Conservation (phyloP, 2,113 vertebrate species). For the Mormyrus lacerda region DNA sequence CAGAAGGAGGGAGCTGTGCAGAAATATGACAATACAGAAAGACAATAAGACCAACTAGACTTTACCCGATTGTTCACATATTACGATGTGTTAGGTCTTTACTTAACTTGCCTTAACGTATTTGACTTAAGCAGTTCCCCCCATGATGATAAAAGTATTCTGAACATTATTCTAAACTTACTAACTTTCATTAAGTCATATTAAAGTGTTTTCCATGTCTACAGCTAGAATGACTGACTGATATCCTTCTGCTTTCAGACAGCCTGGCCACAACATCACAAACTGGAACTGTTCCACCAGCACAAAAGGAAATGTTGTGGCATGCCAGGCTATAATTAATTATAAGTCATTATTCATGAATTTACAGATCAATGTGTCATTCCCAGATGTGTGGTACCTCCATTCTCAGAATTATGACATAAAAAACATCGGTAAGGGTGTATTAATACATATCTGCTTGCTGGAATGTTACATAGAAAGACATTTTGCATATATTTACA, state of each 20-base stretch:
- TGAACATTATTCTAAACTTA: neutral
- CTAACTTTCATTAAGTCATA: neutral
- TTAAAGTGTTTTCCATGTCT: neutral
- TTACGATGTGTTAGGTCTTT: neutral
- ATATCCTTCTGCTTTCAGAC: neutral
- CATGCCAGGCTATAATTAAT: neutral
- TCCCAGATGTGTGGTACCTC: neutral
- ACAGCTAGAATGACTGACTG: neutral
- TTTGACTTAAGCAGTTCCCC: neutral
- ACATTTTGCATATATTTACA: neutral
- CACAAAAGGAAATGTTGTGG: neutral
- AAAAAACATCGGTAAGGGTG: neutral
- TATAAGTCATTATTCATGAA: neutral
- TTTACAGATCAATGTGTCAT: constrained; percentile 1
- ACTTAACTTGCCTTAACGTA: neutral
- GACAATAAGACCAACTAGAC: neutral
- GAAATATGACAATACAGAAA: neutral
- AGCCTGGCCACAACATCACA: neutral
- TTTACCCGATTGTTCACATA: neutral
- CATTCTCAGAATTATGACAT: neutral
- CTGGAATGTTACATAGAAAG: neutral
- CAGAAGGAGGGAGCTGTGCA: neutral
- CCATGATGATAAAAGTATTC: neutral
- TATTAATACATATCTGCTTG: neutral
- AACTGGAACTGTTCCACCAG: neutral